Evolutionary conservation across 2,888 invertebrate species (phyloP), one percentile per base, ranked within the genome.

Genomic region (Oscheius sp.): DNA sequence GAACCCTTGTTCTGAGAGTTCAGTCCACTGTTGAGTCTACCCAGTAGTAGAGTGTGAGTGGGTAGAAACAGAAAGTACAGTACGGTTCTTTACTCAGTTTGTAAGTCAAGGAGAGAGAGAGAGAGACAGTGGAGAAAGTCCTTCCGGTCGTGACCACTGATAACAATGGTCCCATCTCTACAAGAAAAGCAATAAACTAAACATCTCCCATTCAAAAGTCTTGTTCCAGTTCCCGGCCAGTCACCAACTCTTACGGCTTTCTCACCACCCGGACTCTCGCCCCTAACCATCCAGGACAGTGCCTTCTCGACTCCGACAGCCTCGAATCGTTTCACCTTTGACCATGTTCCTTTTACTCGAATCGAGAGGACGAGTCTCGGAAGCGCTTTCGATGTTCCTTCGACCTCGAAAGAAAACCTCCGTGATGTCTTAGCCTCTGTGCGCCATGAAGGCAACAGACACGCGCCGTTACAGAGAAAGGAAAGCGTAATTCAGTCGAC

Each of bases 201-300:
- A 42, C 42, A 13, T 51, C 53, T 10, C 53, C 21, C 53, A 7
- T 10, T 21, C 53, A 3, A 51, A 4, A 21, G 21, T 21, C 21
- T 21, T 21, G 21, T 58, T 33, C 42, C 60, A 47, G 59, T 60
- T 47, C 33, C 60, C 33, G 65, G 57, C 21, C 73, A 65, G 47
- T 57, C 63, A 13, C 65, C 65, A 21, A 68, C 68, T n/a, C 68
- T 68, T 21, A 51, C 68, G 3, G 82, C 82, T 9, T 71, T 82
- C 3, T 86, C 86, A 7, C 87, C 87, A 7, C 87, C 87, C 1
- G 87, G 87, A 11, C 76, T 87, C 21, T 87, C 87, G 0, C 87
- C 87, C 2, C 77, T 87, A 21, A 85, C 84, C 55, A 77, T 87
- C 68, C 81, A 81, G 42, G 86, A 86, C 70, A 80, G 80, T 9